These are phyloP conservation scores for Bucorvus abyssinicus DNA, from an alignment of 2,797 vertebrate genomes.

Conservation along the genomic window DNA sequence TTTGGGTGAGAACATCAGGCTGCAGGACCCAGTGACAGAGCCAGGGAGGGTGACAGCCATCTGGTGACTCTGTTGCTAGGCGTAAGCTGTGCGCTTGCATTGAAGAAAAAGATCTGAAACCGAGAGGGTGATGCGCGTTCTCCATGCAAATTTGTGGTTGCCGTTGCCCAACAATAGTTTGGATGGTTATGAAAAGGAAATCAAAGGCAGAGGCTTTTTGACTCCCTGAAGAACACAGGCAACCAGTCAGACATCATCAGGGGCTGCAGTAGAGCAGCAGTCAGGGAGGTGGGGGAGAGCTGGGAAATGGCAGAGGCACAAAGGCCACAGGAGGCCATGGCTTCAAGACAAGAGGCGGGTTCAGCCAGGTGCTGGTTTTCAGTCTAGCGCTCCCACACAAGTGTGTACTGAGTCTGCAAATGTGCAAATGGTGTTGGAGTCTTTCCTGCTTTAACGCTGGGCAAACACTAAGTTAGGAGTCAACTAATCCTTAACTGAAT, in stretches of 20 bases:
- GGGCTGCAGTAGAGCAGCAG: neutral
- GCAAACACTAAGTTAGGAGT: neutral
- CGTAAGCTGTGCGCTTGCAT: neutral
- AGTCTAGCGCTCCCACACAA: neutral
- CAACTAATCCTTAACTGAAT: neutral
- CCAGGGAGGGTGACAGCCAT: neutral
- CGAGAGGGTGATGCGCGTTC: neutral
- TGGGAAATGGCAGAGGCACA: neutral
- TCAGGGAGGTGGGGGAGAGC: neutral
- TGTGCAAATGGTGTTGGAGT: neutral
- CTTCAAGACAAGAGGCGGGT: neutral
- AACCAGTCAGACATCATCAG: neutral
- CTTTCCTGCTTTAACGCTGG: neutral
- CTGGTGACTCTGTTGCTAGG: neutral
- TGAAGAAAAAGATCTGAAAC: neutral
- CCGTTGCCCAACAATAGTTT: constrained; percentile 23
- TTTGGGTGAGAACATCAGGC: neutral
- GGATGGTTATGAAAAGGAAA: constrained; percentile 15
- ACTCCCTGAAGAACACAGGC: neutral
- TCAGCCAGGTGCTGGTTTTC: neutral
- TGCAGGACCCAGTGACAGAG: neutral
- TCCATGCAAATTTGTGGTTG: neutral
- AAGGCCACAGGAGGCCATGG: accelerated
- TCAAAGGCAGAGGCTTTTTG: neutral
- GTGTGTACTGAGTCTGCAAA: neutral